Conservation (phyloP, 2,113 vertebrate species). For the Laticauda colubrina region DNA sequence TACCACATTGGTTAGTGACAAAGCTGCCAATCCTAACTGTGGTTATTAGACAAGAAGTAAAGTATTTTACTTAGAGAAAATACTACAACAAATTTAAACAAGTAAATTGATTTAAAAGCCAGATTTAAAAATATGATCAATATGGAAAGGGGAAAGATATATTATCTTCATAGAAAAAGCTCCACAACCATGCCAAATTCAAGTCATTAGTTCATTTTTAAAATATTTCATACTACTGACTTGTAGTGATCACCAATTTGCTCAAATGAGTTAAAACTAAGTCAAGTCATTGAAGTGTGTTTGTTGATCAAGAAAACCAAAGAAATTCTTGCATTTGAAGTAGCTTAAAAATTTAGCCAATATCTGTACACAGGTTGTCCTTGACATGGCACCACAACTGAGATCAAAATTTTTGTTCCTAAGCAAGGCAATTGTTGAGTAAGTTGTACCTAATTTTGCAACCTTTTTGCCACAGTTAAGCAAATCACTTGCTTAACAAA, state of each 20-base stretch:
- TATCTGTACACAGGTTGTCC: background rate
- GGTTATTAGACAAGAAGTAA: background rate
- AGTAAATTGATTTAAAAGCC: background rate
- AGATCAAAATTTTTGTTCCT: background rate
- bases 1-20: background rate
- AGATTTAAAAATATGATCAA: background rate
- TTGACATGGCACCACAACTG: background rate
- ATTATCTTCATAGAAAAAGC: background rate
- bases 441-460: background rate
- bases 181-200: background rate
- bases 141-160: background rate
- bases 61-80: background rate
- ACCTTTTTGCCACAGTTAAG: background rate
- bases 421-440: background rate
- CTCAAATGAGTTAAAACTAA: background rate
- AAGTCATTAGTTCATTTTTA: background rate
- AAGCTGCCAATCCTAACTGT: background rate
- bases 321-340: background rate
- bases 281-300: background rate
- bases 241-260: background rate
- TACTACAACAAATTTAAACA: background rate
- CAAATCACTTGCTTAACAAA: background rate
- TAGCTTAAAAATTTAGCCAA: background rate
- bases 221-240: background rate
- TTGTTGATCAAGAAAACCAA: background rate